Base-by-base conservation (phyloP, 1,140 invertebrate species). In the Thalassaphorura encarpata region DNA sequence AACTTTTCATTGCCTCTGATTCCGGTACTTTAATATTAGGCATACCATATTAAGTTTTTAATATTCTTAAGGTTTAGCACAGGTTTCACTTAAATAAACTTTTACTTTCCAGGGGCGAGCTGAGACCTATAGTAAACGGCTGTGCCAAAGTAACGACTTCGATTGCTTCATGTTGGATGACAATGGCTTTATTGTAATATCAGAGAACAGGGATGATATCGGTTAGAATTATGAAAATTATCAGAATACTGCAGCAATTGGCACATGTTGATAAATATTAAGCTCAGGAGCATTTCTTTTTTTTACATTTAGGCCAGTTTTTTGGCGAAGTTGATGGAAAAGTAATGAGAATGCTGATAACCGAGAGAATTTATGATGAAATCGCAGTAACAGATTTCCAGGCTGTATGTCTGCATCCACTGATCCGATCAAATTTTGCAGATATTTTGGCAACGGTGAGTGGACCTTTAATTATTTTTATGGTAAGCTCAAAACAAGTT, bases 241-340 rank as follows among this genome's bases (percentile, higher is more conserved):
- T 36, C n/a, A 36, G 33, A 11, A 11, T 36, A 11, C n/a, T 11
- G 8, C 33, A 11, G 8, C 8, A 36, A 11, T 36, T 47, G 45
- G 24, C 4, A 47, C 33, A n/a, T n/a, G n/a, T n/a, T n/a, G n/a
- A n/a, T n/a, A n/a, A n/a, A n/a, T n/a, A n/a, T n/a, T n/a, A n/a
- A n/a, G n/a, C n/a, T n/a, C n/a, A n/a, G n/a, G n/a, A n/a, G n/a
- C n/a, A n/a, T n/a, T n/a, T 36, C 33, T 36, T 36, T 47, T 47
- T 51, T 51, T 11, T 11, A 36, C 11, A 11, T 41, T 47, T 33
- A 63, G 63, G 63, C 11, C 66, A 67, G 53, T 95, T 94, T 71
- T 93, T 94, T 67, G 90, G 90, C 0, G 87, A 94, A 69, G 84
- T 93, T 41, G 89, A 95, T 69, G 88, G 89, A n/a, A 90, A 87